Evolutionary conservation across 2,888 invertebrate genomes (phyloP).

Genomic region (Ditula angustiorana): DNA sequence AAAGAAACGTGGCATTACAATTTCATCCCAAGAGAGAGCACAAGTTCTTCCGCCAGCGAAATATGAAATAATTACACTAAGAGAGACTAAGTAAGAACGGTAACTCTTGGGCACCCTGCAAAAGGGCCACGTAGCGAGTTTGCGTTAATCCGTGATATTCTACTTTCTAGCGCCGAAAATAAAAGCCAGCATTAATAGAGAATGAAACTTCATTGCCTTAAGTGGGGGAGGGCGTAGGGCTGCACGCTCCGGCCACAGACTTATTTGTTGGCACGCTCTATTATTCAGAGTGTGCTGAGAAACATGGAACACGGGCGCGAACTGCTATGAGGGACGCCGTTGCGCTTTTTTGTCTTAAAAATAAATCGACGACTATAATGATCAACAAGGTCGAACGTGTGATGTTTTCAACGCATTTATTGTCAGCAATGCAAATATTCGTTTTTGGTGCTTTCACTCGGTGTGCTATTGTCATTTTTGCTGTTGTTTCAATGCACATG

Average conservation of each 20-base stretch:
- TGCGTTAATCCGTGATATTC: slow-evolving; percentile 25
- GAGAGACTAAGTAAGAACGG: slow-evolving; percentile 23
- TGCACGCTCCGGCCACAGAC: slow-evolving; percentile 35
- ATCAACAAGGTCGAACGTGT: background rate
- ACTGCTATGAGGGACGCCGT: background rate
- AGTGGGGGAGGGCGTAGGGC: slow-evolving; percentile 41
- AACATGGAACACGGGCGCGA: too few species aligned
- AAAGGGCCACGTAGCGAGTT: slow-evolving; percentile 27
- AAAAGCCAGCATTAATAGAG: slow-evolving; percentile 44
- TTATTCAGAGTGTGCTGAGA: slow-evolving; percentile 40
- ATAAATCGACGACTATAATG: background rate
- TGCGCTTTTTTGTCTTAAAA: slow-evolving; percentile 2
- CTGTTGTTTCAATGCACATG: too few species aligned
- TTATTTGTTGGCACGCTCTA: slow-evolving; percentile 41
- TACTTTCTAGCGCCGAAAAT: slow-evolving; percentile 36
- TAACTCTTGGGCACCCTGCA: slow-evolving; percentile 13
- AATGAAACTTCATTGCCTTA: slow-evolving; percentile 44
- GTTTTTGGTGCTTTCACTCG: too few species aligned
- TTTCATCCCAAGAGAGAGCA: background rate
- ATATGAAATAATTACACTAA: slow-evolving; percentile 33
- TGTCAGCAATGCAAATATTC: too few species aligned
- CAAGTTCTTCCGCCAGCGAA: background rate
- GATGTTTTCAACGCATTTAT: background rate
- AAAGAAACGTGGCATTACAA: background rate
- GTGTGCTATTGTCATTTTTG: too few species aligned